These are phyloP conservation scores for Hydrolagus affinis DNA, from an alignment of 2,113 vertebrate species.

Conservation along the genomic window DNA sequence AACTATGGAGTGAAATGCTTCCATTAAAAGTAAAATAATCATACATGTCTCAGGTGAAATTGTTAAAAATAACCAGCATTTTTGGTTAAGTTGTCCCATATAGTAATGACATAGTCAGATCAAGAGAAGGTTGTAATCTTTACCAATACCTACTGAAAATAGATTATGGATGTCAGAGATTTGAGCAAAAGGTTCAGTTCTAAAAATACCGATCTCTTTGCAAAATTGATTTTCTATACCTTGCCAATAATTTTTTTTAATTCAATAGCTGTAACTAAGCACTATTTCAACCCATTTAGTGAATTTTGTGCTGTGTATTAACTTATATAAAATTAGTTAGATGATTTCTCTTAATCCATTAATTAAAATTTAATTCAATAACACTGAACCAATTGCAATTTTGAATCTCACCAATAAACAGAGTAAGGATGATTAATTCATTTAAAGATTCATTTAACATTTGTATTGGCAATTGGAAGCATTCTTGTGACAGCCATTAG, in stretches of 20 bases:
- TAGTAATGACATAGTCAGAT: neutral
- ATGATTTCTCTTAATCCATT: no score
- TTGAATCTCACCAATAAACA: no score
- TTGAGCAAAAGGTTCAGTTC: neutral
- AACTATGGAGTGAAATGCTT: neutral
- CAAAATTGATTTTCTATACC: neutral
- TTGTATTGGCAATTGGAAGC: no score
- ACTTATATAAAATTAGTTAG: no score
- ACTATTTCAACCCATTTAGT: no score
- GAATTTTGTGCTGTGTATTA: no score
- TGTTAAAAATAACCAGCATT: neutral
- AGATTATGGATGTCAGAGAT: neutral
- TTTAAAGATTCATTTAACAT: no score
- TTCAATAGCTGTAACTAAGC: no score
- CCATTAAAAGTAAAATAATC: neutral
- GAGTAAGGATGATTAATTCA: no score
- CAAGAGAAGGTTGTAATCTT: neutral
- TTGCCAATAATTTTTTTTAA: neutral
- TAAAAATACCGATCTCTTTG: neutral
- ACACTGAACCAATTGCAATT: no score
- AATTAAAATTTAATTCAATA: no score
- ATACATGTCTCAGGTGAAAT: neutral
- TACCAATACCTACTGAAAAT: neutral
- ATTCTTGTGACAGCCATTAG: no score
- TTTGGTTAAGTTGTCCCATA: neutral